A percentile compares a stretch with the other conserved stretches of the same genome.
Conservation (phyloP, 2,888 invertebrate species). For the Acrobasis repandana region DNA sequence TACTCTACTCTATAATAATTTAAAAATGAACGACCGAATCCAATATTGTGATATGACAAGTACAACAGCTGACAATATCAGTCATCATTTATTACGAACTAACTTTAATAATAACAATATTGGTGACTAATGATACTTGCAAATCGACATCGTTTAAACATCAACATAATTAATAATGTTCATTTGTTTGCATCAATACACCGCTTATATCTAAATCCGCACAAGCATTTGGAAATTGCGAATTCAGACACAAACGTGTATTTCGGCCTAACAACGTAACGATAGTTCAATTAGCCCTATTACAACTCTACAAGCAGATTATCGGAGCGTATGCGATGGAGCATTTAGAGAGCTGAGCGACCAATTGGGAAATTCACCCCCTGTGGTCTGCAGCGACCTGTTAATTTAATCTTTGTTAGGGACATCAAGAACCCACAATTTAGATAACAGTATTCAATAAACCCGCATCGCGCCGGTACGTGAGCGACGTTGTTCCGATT, state of each 20-base stretch:
- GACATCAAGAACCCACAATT: constrained; percentile 71
- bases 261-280: constrained; percentile 51
- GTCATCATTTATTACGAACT: constrained; percentile 9
- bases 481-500: constrained; percentile 61
- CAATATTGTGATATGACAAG: constrained; percentile 2
- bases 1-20: not conserved
- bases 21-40: not conserved
- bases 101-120: constrained; percentile 13
- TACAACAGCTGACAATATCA: not conserved
- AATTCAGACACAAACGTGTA: constrained; percentile 36
- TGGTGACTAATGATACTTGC: constrained; percentile 16
- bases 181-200: constrained; percentile 15
- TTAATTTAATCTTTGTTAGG: constrained; percentile 75
- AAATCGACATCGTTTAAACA: constrained; percentile 16
- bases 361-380: constrained; percentile 62
- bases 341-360: constrained; percentile 59
- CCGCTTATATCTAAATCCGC: constrained; percentile 12
- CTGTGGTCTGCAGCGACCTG: constrained; percentile 60
- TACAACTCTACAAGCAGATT: constrained; percentile 66
- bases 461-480: constrained; percentile 45
- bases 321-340: constrained; percentile 56
- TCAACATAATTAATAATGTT: constrained; percentile 16
- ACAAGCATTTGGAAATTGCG: constrained; percentile 29
- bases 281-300: constrained; percentile 69
- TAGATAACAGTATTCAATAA: constrained; percentile 78